Evolutionary conservation across 2,797 vertebrate genomes (phyloP), one percentile per base, ranked within the genome.

Genomic region (Rhinatrema bivittatum): DNA sequence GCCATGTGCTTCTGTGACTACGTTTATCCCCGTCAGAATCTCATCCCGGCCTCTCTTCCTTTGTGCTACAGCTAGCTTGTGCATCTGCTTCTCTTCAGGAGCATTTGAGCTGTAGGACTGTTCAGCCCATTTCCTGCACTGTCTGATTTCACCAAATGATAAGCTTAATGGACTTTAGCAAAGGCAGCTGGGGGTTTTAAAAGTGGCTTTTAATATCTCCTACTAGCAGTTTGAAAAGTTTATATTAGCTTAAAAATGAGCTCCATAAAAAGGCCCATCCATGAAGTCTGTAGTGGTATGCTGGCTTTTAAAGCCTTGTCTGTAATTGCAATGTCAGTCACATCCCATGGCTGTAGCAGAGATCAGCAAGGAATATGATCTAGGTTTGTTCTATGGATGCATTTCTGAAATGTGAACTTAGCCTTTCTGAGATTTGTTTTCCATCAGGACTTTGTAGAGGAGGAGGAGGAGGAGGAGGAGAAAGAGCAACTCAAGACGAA

Each of bases 111-210:
- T 70, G 57, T 63, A 40, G 62, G 46, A 56, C 41, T 13, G 44
- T 62, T 44, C n/a, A 59, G 52, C 20, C 43, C 52, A 32, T 39
- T 62, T 65, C 42, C 56, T 56, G 37, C n/a, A 60, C 16, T 25
- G 53, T 52, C 46, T 62, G 60, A 62, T 58, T 63, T 53, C 56
- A 38, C 46, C 58, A 38, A 40, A 53, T 70, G 52, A 65, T 65
- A 54, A 62, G 74, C 44, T 58, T 45, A 50, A 51, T 32, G 45
- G 42, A 19, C 20, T 32, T 44, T 42, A 53, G 29, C 59, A 54
- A 64, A 27, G 56, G 50, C 30, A 53, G 34, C 7, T 2, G 4
- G 56, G 32, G 9, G 41, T 29, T 3, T 50, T 32, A 20, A 19
- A 36, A 34, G 16, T 16, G 42, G 4, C n/a, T n/a, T 21, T 59